Conservation (phyloP, 2,113 vertebrate species). For the Calonectris borealis region DNA sequence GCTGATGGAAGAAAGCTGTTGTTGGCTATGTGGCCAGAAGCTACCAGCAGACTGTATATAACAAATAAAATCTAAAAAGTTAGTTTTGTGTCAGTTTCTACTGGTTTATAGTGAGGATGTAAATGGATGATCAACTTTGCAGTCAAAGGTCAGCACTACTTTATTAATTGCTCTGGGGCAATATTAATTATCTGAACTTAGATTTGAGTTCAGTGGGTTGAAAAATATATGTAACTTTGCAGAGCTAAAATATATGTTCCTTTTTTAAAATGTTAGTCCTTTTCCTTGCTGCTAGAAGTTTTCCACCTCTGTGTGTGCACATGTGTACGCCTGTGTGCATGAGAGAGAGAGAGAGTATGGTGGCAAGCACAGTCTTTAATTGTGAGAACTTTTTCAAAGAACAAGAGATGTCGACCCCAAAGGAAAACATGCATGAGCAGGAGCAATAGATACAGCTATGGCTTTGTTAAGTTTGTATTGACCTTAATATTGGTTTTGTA, state of each 20-base stretch:
- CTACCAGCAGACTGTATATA: neutral
- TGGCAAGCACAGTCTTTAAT: neutral
- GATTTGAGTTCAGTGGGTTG: neutral
- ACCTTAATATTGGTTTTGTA: neutral
- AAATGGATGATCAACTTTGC: neutral
- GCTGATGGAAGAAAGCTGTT: slow-evolving; percentile 4
- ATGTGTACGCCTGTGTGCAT: rapidly evolving
- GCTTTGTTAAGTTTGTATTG: neutral
- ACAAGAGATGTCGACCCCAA: rapidly evolving
- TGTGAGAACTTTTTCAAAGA: neutral
- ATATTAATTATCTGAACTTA: neutral
- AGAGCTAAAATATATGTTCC: neutral
- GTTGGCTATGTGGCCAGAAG: neutral
- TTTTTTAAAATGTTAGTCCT: neutral
- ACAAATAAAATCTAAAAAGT: neutral
- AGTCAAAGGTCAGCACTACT: neutral
- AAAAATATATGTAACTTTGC: neutral
- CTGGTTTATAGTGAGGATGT: neutral
- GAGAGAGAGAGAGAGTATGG: neutral
- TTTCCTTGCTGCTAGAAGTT: neutral
- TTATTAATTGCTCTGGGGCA: neutral
- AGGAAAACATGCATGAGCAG: neutral
- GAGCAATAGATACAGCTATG: neutral
- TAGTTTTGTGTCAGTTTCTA: neutral
- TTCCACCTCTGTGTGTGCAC: neutral